These are phyloP conservation scores for Typhlichthys subterraneus DNA, from an alignment of 2,797 vertebrate species.

Conservation along the genomic window DNA sequence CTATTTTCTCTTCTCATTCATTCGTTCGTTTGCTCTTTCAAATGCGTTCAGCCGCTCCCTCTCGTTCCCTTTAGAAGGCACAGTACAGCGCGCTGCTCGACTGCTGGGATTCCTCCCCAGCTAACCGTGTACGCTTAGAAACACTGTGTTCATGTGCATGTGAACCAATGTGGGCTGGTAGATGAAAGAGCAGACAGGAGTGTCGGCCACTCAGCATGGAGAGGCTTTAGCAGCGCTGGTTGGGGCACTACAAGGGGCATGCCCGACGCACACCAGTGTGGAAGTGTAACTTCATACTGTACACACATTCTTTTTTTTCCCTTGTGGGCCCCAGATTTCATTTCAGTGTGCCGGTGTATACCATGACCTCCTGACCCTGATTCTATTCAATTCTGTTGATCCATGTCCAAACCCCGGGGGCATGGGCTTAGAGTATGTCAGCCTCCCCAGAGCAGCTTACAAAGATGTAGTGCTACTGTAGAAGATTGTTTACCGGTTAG, in stretches of 20 bases:
- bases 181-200: too few relatives aligned
- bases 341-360: conserved; percentile 15
- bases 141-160: too few relatives aligned
- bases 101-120: too few relatives aligned
- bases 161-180: too few relatives aligned
- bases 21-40: background rate
- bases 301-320: background rate
- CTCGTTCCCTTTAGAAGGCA: background rate
- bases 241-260: too few relatives aligned
- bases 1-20: background rate
- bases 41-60: background rate
- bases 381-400: conserved; percentile 55
- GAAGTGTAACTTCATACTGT: too few relatives aligned
- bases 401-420: conserved; percentile 13
- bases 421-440: background rate
- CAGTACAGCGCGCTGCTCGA: too few relatives aligned
- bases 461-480: background rate
- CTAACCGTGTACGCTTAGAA: too few relatives aligned
- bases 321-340: conserved; percentile 10
- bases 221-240: too few relatives aligned
- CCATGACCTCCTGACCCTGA: conserved; percentile 36
- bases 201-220: too few relatives aligned
- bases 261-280: too few relatives aligned
- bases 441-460: conserved; percentile 16
- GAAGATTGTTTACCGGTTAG: conserved; percentile 17